These are phyloP conservation scores for Periophthalmodon schlosseri DNA, from an alignment of 2,113 vertebrate genomes.

Conservation along the genomic window DNA sequence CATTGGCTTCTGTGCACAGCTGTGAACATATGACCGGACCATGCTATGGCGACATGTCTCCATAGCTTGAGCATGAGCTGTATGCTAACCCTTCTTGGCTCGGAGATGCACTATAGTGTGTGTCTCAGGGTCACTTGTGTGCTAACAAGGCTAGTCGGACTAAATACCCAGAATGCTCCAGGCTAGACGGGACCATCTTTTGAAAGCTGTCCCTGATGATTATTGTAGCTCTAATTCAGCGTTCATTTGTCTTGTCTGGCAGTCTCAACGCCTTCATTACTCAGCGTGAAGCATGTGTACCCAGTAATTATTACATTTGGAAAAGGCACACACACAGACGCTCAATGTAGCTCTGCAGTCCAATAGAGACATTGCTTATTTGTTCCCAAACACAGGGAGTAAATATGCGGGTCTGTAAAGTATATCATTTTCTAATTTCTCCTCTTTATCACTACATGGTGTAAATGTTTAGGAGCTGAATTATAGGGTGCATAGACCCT, in stretches of 20 bases:
- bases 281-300: conserved; percentile 39
- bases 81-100: conserved; percentile 14
- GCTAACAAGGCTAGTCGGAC: conserved; percentile 22
- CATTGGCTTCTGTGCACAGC: conserved; percentile 58
- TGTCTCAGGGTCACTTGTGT: conserved; percentile 38
- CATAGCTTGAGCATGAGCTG: conserved; percentile 16
- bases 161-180: conserved; percentile 37
- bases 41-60: conserved; percentile 41
- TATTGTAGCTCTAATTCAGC: conserved; percentile 59
- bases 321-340: conserved; percentile 35
- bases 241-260: conserved; percentile 41
- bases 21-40: conserved; percentile 58
- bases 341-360: conserved; percentile 29
- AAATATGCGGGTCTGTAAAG: conserved; percentile 12
- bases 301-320: conserved; percentile 57
- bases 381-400: not conserved
- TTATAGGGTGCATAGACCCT: conserved; percentile 9
- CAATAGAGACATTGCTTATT: conserved; percentile 34
- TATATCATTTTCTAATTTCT: conserved; percentile 33
- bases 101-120: conserved; percentile 7
- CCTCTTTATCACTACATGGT: conserved; percentile 13
- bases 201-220: conserved; percentile 41
- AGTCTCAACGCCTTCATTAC: conserved; percentile 52
- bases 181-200: conserved; percentile 33
- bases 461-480: conserved; percentile 7